Evolutionary conservation across 2,797 vertebrate species (phyloP).

Genomic region (Cyclura pinguis): DNA sequence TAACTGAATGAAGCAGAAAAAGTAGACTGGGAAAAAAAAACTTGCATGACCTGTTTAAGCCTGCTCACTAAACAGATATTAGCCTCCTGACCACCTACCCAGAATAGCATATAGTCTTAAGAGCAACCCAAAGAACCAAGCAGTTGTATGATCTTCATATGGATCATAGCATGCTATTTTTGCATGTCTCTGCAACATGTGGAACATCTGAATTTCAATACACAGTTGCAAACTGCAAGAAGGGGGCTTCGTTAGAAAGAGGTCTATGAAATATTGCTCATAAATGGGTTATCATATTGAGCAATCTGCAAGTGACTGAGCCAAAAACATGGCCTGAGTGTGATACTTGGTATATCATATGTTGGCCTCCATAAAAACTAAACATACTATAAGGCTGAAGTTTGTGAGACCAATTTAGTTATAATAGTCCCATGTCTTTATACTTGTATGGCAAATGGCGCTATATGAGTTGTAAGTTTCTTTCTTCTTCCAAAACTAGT

Average conservation of each 20-base stretch:
- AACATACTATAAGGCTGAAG: not conserved
- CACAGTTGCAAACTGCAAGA: not conserved
- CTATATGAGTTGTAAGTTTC: too few relatives aligned
- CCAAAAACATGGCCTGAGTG: not conserved
- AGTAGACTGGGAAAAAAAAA: not conserved
- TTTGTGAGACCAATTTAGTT: not conserved
- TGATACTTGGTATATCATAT: not conserved
- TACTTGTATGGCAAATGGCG: too few relatives aligned
- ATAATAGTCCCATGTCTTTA: not conserved
- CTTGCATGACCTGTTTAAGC: not conserved
- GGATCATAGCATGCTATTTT: constrained; percentile 2
- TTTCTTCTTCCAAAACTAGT: not conserved
- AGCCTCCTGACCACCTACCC: not conserved
- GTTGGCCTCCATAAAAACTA: not conserved
- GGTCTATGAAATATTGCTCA: not conserved
- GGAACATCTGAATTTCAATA: not conserved
- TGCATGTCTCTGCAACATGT: not conserved
- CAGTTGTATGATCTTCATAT: not conserved
- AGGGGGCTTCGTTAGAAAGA: not conserved
- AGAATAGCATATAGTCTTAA: not conserved
- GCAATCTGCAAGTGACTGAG: not conserved
- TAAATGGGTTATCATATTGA: not conserved
- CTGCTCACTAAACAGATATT: not conserved
- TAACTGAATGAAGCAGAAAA: not conserved
- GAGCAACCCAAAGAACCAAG: not conserved